Base-by-base conservation (phyloP, 2,113 vertebrate species). In the Antechinus stuartii region DNA sequence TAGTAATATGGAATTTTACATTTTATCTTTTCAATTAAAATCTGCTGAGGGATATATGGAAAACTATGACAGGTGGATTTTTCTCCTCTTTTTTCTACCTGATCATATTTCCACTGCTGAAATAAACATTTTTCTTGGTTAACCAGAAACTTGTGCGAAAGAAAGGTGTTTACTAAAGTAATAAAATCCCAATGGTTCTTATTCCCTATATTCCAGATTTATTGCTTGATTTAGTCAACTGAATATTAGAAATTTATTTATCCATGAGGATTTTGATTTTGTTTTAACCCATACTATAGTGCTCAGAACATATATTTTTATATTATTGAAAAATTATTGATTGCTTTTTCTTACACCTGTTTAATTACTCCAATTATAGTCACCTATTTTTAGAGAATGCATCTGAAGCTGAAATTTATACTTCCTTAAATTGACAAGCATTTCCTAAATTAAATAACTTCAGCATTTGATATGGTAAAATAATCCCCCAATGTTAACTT, bases 21-120 rank as follows among this genome's bases (percentile, higher is more conserved):
- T 56, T 97, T 97, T 96, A 92, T 96, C 57, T n/a, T 96, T 96
- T 96, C 93, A 94, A 53, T 76, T 96, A 94, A 94, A 97, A 89
- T 23, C 11, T 84, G 42, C 93, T 96, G 0, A 96, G 92, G 97
- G 92, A 56, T 47, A 24, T 89, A 50, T 92, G 30, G 57, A 26
- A 22, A 53, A 90, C 46, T 96, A 90, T 46, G 91, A 90, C 55
- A 97, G 92, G 55, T 95, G 91, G 22, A 94, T 46, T 97, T 61
- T 97, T 90, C 89, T 95, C 90, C 35, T 46, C 0, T 97, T 95
- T 54, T 54, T 76, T 61, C 46, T 97, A 1, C 89, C 35, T 0
- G 0, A 50, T 46, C 46, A 47, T 94, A 91, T 96, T 91, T 90
- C 95, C 96, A 26, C 1, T 50, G 47, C 53, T 96, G 57, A 57